Conservation (phyloP, 2,797 vertebrate genomes). For the Coregonus suidteri region DNA sequence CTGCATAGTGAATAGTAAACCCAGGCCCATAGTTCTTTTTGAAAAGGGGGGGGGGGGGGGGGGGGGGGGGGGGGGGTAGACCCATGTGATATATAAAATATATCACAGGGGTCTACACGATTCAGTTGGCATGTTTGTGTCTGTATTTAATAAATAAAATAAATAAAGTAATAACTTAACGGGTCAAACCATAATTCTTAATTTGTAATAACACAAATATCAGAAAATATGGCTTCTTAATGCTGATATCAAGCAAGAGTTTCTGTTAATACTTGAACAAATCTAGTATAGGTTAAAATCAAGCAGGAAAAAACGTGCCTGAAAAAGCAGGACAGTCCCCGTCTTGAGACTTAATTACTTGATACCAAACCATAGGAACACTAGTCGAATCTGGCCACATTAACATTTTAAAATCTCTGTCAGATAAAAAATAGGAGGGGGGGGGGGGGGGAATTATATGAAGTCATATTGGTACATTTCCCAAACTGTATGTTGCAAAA, state of each 20-base stretch:
- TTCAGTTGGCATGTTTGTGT: constrained; percentile 66
- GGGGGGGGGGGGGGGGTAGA: constrained; percentile 38
- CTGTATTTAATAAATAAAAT: constrained; percentile 80
- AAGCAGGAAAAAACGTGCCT: constrained; percentile 60
- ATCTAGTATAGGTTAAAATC: constrained; percentile 38
- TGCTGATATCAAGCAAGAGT: constrained; percentile 69
- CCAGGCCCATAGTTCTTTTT: constrained; percentile 60
- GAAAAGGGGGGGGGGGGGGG: constrained; percentile 42
- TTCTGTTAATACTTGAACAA: constrained; percentile 61
- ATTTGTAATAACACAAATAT: constrained; percentile 68
- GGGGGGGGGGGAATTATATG: constrained; percentile 72
- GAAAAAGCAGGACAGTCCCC: constrained; percentile 39
- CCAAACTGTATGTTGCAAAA: constrained; percentile 80
- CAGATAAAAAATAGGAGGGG: constrained; percentile 60
- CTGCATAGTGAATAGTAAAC: constrained; percentile 78
- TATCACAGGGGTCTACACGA: constrained; percentile 9
- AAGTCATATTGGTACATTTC: constrained; percentile 75
- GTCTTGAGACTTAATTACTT: constrained; percentile 25
- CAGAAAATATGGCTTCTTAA: constrained; percentile 79
- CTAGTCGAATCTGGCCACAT: constrained; percentile 72
- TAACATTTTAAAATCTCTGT: constrained; percentile 71
- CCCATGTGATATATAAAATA: background rate
- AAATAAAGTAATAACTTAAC: constrained; percentile 80
- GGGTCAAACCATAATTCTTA: constrained; percentile 71
- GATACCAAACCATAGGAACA: constrained; percentile 74